Evolutionary conservation across 2,797 vertebrate genomes (phyloP), one percentile per base, ranked within the genome.

Genomic region (Sitta carolinensis): DNA sequence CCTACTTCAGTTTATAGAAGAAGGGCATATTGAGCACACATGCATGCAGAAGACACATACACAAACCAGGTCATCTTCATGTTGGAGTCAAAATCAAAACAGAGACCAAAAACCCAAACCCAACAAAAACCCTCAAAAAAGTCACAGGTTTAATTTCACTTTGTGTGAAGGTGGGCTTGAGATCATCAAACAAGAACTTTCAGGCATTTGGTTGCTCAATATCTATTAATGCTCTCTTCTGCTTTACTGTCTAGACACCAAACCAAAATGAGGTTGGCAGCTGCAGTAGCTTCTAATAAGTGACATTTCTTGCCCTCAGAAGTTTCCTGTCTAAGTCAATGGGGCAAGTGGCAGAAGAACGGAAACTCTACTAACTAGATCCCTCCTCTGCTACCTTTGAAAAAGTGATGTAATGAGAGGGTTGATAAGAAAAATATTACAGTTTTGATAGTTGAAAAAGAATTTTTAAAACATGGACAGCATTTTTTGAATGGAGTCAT

Each of bases 201-300:
- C 26, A 64, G 43, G 26, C 14, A 34, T 58, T 75, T 51, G 22
- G 5, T n/a, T 38, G 32, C 68, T 87, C 42, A 10, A 10, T 38
- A 79, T 90, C 73, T 74, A 64, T 72, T 67, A 59, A 63, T 6
- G 19, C 7, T 48, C 4, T 82, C 59, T 76, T 84, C 59, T 57
- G 84, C 48, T 59, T 79, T 69, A 29, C 52, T 84, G 83, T 82
- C 95, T 92, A 93, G 92, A 87, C 74, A 84, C 10, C 64, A 85
- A 89, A 84, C 72, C 52, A 70, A 92, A 87, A 89, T 9, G 64
- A 89, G 52, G 70, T 85, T 94, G 82, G 32, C 36, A 4, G 21
- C 59, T 42, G 50, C 75, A 64, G 52, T 21, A 43, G 23, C 38
- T 64, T 57, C 34, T 91, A 87, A 77, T 47, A 77, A 77, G 30